Base-by-base conservation (phyloP, 2,797 vertebrate species). In the Silurus lanzhouensis region DNA sequence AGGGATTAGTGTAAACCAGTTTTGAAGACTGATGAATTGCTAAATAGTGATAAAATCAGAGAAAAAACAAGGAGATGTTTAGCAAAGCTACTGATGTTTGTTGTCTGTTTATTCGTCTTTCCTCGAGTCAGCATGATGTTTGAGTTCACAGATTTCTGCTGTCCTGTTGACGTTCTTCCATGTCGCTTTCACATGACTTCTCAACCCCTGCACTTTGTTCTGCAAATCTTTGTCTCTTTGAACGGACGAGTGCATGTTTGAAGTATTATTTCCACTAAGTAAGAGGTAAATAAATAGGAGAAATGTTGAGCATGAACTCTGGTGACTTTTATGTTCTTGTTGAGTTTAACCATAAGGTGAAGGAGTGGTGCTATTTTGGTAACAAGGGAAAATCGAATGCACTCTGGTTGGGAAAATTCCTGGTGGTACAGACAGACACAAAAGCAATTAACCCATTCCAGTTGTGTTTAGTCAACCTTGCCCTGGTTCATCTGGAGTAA, bases 171-270 rank as follows among this genome's bases (percentile, higher is more conserved):
- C 15, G 31, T 31, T 68, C n/a, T 55, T 84, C 48, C 52, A 44
- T 60, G 67, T 67, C 46, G 6, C 52, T 80, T 83, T 86, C 75
- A 80, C 85, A 83, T 66, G 76, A 74, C 81, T 48, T 63, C 20
- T 12, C 57, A 83, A 17, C 64, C 81, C 74, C 38, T n/a, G 74
- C 10, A 2, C n/a, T 83, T 52, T 80, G 48, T 55, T 80, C 75
- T 83, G 3, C 0, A 52, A 60, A 38, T 15, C 27, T 27, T 61
- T 15, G 14, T 61, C 2, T 58, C 52, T 76, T 86, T 76, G 17
- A 19, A 15, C 4, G 4, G 31, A 14, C 3, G 22, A 61, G 58
- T 63, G n/a, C 38, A 4, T 61, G 20, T 48, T 68, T 25, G 48
- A 46, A 10, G 77, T n/a, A 57, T 38, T 27, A 44, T 78, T 61